Evolutionary conservation across 2,888 invertebrate genomes (phyloP).

Genomic region (Rotaria magnacalcarata): DNA sequence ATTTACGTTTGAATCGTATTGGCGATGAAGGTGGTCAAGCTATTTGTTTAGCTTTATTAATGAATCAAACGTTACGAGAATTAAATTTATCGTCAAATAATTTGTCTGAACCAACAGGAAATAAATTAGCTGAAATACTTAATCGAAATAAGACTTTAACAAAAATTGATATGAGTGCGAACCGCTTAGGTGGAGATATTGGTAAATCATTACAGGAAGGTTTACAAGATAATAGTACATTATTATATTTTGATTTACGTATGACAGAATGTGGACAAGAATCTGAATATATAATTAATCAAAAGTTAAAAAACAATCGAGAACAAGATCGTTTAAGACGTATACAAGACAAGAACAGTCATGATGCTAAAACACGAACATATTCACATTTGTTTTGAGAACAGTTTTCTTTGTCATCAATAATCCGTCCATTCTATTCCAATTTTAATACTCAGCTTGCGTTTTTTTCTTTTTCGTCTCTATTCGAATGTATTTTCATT

Average conservation of each 20-base stretch:
- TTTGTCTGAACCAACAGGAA: slow-evolving; percentile 57
- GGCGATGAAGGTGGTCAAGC: slow-evolving; percentile 60
- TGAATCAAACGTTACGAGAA: slow-evolving; percentile 54
- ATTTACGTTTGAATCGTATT: slow-evolving; percentile 56
- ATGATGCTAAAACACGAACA: slow-evolving; percentile 34
- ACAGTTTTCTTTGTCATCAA: background rate
- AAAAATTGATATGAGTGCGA: slow-evolving; percentile 57
- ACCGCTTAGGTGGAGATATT: slow-evolving; percentile 59
- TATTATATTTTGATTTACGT: slow-evolving; percentile 56
- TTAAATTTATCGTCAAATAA: slow-evolving; percentile 58
- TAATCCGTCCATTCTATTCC: slow-evolving; percentile 19
- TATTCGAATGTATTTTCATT: background rate
- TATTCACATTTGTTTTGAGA: slow-evolving; percentile 46
- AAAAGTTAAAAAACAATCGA: slow-evolving; percentile 55
- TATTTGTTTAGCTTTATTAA: slow-evolving; percentile 54
- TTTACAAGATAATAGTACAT: slow-evolving; percentile 57
- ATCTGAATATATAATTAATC: slow-evolving; percentile 58
- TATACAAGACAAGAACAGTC: slow-evolving; percentile 48
- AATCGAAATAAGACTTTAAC: slow-evolving; percentile 54
- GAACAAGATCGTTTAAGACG: slow-evolving; percentile 53
- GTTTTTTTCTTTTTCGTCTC: background rate
- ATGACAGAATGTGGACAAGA: slow-evolving; percentile 59
- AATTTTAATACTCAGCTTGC: too few species aligned
- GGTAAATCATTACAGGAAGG: slow-evolving; percentile 59
- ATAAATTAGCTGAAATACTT: slow-evolving; percentile 56